Evolutionary conservation across 2,888 invertebrate species (phyloP), one percentile per base, ranked within the genome.

Genomic region (Prosopocoilus inquinatus): DNA sequence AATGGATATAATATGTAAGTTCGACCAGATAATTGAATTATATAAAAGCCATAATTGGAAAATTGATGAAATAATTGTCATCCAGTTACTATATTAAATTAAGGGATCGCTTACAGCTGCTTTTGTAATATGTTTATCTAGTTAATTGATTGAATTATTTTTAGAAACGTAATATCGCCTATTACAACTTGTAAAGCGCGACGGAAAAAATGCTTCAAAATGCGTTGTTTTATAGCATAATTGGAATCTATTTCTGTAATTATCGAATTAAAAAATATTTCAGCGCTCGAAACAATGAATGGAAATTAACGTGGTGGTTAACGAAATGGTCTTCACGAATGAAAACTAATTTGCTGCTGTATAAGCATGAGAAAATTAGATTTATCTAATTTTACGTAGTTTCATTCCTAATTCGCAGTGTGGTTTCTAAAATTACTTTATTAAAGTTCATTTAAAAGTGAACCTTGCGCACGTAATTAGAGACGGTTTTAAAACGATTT

Each of bases 71-170:
- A 64, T 62, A 62, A 64, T 64, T 61, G 62, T 56, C 59, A 53
- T 62, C 48, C 57, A 64, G 58, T 55, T 60, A 57, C 57, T 58
- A 49, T 55, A 56, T 57, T 61, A 59, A 61, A 58, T 58, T 62
- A 61, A 60, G 58, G 55, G 55, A 55, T 57, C 62, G 59, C 57
- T 57, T 61, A 59, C 60, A 60, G 62, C 64, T 59, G 62, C 60
- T 60, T 62, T 62, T 62, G 56, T 64, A 62, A 64, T 62, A 59
- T 57, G 60, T 64, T 60, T 60, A 62, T 62, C 59, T 62, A 56
- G 47, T 59, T 61, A 59, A 60, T 59, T 61, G 60, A 64, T 62
- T 62, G 62, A 61, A 64, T 62, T 64, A 61, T 60, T 55, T 52
- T 58, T 58, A 57, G 60, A 58, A 61, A 63, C 57, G 52, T 55